phyloP scores from a whole-genome alignment of 1,140 invertebrate species.

The Atopsyche davidsoni region DNA sequence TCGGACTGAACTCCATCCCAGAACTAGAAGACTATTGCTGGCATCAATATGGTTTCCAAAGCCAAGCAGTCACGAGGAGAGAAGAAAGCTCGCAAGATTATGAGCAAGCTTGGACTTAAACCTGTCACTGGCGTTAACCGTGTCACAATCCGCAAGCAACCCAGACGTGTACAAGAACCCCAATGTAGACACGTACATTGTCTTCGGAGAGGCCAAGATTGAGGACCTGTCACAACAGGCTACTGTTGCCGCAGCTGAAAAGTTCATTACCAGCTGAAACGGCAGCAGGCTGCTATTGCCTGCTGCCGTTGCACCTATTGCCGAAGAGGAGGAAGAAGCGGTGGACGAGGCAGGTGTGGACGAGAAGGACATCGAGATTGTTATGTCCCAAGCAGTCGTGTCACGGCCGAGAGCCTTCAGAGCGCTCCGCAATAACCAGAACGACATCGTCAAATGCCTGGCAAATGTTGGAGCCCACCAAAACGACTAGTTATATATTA shows the following conservation, averaged over 20 bases:
- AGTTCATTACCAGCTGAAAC: conserved; percentile 89
- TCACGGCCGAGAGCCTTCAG: conserved; percentile 87
- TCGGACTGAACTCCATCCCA: conserved; percentile 79
- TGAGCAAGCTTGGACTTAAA: conserved; percentile 97
- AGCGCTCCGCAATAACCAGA: conserved; percentile 93
- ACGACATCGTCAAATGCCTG: conserved; percentile 85
- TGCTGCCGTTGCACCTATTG: conserved; percentile 75
- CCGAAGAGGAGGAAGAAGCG: conserved; percentile 82
- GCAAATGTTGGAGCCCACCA: background rate
- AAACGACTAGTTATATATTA: too few relatives aligned
- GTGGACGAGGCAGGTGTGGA: conserved; percentile 95
- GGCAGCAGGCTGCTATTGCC: conserved; percentile 61
- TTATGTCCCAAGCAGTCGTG: conserved; percentile 97
- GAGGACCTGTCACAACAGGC: conserved; percentile 99
- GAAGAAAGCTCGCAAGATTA: conserved; percentile 98
- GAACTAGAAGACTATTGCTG: conserved; percentile 73
- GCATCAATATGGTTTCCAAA: conserved; percentile 85
- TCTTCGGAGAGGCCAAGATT: conserved; percentile 99
- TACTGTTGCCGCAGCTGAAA: conserved; percentile 96
- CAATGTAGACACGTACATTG: conserved; percentile 99
- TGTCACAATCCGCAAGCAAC: conserved; percentile 96
- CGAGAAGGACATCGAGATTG: conserved; percentile 97
- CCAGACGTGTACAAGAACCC: conserved; percentile 99
- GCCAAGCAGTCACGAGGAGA: conserved; percentile 97
- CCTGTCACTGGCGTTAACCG: conserved; percentile 91